These are phyloP conservation scores for Drosophila lacteicornis DNA, from an alignment of 1,140 invertebrate genomes.

Conservation along the genomic window DNA sequence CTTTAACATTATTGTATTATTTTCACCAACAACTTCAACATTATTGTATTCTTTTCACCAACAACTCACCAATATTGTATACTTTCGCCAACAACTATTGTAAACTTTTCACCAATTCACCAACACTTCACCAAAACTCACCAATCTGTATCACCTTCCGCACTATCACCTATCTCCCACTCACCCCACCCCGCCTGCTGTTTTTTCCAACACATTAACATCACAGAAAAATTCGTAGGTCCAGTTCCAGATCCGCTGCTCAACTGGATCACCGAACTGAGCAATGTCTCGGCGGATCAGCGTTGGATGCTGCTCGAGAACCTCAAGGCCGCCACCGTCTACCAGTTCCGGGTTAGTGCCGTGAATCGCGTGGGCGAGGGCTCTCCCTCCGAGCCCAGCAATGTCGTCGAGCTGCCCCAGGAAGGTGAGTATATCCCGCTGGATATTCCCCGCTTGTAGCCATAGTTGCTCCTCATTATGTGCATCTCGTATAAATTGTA, in stretches of 20 bases:
- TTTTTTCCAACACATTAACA: constrained; percentile 76
- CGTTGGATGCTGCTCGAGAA: constrained; percentile 93
- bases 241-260: constrained; percentile 92
- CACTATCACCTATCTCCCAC: background rate
- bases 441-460: background rate
- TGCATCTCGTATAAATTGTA: constrained; percentile 5
- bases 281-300: constrained; percentile 92
- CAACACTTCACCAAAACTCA: constrained; percentile 8
- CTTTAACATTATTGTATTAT: background rate
- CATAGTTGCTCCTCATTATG: constrained; percentile 2
- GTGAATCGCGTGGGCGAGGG: constrained; percentile 98
- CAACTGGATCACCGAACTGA: constrained; percentile 95
- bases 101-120: background rate
- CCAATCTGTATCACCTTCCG: background rate
- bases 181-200: constrained; percentile 23
- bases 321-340: constrained; percentile 96
- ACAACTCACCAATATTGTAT: background rate
- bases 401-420: constrained; percentile 94
- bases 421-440: constrained; percentile 89
- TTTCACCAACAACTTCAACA: constrained; percentile 15
- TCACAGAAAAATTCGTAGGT: constrained; percentile 87
- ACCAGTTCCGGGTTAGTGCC: constrained; percentile 98
- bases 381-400: constrained; percentile 93
- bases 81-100: background rate
- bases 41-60: background rate